phyloP scores from a whole-genome alignment of 2,888 invertebrate genomes.

The Augochlorella aurata region DNA sequence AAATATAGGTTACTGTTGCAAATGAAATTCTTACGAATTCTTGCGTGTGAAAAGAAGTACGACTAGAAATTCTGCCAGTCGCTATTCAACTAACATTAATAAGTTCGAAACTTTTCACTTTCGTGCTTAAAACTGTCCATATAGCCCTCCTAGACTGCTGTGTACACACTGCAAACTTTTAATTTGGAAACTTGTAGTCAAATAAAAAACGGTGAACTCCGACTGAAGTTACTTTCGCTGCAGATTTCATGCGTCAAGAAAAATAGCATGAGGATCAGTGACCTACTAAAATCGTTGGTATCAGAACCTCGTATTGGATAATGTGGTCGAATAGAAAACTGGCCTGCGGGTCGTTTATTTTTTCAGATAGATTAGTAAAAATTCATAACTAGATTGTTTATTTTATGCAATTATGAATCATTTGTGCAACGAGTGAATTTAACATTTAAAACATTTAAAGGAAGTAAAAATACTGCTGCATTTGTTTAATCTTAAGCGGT shows the following conservation, averaged over 20 bases:
- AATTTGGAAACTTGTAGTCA: conserved; percentile 10
- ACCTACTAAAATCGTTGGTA: background rate
- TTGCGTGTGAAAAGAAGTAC: background rate
- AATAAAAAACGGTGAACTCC: background rate
- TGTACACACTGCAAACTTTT: background rate
- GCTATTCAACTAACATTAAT: background rate
- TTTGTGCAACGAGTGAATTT: too few species aligned
- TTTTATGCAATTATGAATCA: too few species aligned
- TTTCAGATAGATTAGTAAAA: background rate
- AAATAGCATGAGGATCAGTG: background rate
- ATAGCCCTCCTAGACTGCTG: background rate
- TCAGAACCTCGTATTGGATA: background rate
- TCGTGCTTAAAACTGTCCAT: background rate
- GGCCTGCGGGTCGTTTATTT: background rate
- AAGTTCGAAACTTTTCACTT: background rate
- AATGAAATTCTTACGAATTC: background rate
- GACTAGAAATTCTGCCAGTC: background rate
- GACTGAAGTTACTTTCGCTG: background rate
- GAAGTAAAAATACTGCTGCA: too few species aligned
- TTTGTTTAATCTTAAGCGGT: too few species aligned
- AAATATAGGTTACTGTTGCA: too few species aligned
- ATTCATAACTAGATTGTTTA: background rate
- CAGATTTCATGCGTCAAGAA: background rate
- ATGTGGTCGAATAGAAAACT: background rate
- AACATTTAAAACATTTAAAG: too few species aligned